phyloP scores from a whole-genome alignment of 2,888 invertebrate species.

The Pinctada fucata region DNA sequence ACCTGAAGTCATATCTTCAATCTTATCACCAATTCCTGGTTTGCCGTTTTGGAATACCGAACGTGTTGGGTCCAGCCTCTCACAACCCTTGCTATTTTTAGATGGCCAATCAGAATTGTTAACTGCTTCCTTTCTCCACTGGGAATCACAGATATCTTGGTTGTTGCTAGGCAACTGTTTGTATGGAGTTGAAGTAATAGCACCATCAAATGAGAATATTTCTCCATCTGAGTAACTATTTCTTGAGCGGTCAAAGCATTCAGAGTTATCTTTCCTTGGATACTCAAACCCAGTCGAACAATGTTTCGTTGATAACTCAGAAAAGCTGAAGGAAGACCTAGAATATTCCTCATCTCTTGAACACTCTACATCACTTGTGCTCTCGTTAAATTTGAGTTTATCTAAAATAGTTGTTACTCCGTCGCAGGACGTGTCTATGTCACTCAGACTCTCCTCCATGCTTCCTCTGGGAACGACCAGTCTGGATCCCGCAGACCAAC shows the following conservation, averaged over 20 bases:
- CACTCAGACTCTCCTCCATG: constrained; percentile 17
- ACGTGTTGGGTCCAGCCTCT: background rate
- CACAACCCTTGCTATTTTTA: background rate
- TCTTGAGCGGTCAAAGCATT: background rate
- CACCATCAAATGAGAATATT: background rate
- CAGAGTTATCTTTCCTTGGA: background rate
- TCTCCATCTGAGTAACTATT: background rate
- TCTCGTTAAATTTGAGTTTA: constrained; percentile 20
- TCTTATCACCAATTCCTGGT: background rate
- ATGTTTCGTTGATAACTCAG: background rate
- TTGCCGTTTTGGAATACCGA: too few species aligned
- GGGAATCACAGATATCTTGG: background rate
- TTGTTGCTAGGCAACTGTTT: background rate
- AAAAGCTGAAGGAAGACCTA: background rate
- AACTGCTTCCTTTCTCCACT: too few species aligned
- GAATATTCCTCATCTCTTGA: background rate
- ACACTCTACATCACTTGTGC: constrained; percentile 21
- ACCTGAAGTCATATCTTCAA: background rate
- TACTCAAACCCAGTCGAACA: background rate
- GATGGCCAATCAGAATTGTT: background rate
- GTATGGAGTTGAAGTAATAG: background rate
- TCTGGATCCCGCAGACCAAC: background rate
- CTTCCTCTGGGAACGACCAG: background rate
- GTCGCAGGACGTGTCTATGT: constrained; percentile 10
- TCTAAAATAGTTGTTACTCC: constrained; percentile 12